Percentiles rank a stretch among this genome's conserved stretches.
These are phyloP conservation scores for Encarsia formosa DNA, from an alignment of 2,888 invertebrate species.

Conservation along the genomic window DNA sequence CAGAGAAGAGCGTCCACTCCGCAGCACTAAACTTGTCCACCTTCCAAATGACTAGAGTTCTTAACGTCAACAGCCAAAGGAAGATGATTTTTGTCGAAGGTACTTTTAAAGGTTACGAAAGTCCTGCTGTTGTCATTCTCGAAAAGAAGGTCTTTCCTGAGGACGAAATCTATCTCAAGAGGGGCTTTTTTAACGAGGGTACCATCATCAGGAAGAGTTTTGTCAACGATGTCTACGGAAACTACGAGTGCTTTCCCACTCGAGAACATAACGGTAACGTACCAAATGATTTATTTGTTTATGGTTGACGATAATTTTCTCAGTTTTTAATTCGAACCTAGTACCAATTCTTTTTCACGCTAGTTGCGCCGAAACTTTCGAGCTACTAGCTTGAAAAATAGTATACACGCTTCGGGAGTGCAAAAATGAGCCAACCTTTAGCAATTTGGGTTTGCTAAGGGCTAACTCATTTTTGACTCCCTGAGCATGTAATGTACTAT, in stretches of 20 bases:
- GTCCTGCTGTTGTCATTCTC: conserved; percentile 68
- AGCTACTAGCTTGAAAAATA: no score
- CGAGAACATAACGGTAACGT: conserved; percentile 64
- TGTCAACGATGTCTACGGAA: conserved; percentile 81
- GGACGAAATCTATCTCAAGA: conserved; percentile 54
- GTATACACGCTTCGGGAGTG: no score
- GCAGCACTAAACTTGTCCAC: conserved; percentile 57
- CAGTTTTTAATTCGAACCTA: no score
- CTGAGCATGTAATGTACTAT: no score
- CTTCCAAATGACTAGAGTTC: conserved; percentile 64
- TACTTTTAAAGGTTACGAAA: conserved; percentile 58
- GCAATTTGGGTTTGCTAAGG: no score
- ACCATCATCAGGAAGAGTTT: conserved; percentile 62
- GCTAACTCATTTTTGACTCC: no score
- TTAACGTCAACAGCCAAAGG: conserved; percentile 68
- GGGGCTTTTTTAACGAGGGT: conserved; percentile 62
- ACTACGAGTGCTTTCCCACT: conserved; percentile 68
- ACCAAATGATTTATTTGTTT: no score
- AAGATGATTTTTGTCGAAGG: conserved; percentile 72
- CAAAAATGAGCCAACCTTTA: no score
- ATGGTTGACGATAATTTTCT: no score
- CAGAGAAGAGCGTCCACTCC: conserved; percentile 37
- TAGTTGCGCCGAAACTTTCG: no score
- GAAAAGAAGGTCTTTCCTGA: conserved; percentile 79
- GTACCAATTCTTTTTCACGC: no score